These are phyloP conservation scores for Nyctereutes procyonoides DNA, from an alignment of 2,113 vertebrate species.

Conservation along the genomic window DNA sequence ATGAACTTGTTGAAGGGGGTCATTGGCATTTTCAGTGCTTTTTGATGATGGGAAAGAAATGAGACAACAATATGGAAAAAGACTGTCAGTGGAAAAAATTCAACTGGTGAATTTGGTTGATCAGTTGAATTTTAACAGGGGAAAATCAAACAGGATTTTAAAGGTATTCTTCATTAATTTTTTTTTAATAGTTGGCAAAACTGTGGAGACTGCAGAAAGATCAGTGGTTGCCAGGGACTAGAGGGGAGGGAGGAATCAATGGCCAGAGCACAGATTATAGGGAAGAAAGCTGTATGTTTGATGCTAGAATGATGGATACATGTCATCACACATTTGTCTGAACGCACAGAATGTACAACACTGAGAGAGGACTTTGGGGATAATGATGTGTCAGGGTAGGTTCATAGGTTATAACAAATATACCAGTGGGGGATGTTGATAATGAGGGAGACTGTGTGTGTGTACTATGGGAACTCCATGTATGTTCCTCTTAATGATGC, in stretches of 20 bases:
- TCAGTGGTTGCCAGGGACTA: neutral
- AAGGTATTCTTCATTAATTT: neutral
- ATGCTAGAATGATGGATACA: neutral
- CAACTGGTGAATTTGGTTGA: neutral
- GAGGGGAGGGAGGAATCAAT: neutral
- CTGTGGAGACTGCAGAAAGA: neutral
- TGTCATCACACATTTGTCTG: neutral
- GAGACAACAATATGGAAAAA: neutral
- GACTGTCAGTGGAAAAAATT: neutral
- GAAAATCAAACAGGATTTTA: neutral
- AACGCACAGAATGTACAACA: neutral
- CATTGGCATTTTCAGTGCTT: conserved; percentile 44
- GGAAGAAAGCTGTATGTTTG: neutral
- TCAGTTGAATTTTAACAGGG: neutral
- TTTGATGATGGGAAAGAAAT: conserved; percentile 43
- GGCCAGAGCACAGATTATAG: neutral
- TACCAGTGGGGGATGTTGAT: neutral
- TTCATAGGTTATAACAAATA: neutral
- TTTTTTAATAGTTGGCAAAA: neutral
- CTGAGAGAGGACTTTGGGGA: neutral
- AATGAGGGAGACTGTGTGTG: neutral
- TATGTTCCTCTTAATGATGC: neutral
- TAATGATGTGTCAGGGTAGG: neutral
- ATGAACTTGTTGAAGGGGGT: neutral
- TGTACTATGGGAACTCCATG: neutral